phyloP scores from a whole-genome alignment of 1,140 invertebrate genomes.

The Oreohelix idahoensis region DNA sequence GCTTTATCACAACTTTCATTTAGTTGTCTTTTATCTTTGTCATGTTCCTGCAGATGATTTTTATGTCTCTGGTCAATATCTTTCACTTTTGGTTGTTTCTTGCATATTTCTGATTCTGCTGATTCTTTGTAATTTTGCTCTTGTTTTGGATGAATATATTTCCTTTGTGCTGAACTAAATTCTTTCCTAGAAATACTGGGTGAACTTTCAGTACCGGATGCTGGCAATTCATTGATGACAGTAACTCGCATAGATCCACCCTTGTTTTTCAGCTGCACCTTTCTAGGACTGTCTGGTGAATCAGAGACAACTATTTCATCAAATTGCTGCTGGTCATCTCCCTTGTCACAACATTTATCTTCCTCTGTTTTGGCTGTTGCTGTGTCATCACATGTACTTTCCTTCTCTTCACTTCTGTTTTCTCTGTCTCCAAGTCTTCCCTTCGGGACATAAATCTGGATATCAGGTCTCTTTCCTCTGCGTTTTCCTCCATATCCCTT shows the following conservation, averaged over 20 bases:
- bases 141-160: neutral
- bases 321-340: neutral
- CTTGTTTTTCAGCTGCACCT: conserved; percentile 22
- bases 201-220: neutral
- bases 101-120: neutral
- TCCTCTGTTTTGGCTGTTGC: neutral
- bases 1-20: neutral
- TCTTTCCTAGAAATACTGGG: neutral
- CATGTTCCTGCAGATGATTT: neutral
- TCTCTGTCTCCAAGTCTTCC: conserved; percentile 54
- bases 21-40: neutral
- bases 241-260: conserved; percentile 32
- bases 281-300: conserved; percentile 4
- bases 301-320: conserved; percentile 7
- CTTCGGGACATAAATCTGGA: conserved; percentile 67
- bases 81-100: neutral
- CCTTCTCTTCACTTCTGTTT: conserved; percentile 46
- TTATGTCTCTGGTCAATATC: conserved; percentile 10
- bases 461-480: conserved; percentile 61
- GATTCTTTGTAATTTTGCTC: conserved; percentile 14
- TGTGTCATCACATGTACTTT: neutral
- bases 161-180: neutral
- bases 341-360: neutral
- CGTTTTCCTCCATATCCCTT: conserved; percentile 39
- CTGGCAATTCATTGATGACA: conserved; percentile 24